Conservation (phyloP, 2,888 invertebrate species). For the Cryptocephalus primarius region DNA sequence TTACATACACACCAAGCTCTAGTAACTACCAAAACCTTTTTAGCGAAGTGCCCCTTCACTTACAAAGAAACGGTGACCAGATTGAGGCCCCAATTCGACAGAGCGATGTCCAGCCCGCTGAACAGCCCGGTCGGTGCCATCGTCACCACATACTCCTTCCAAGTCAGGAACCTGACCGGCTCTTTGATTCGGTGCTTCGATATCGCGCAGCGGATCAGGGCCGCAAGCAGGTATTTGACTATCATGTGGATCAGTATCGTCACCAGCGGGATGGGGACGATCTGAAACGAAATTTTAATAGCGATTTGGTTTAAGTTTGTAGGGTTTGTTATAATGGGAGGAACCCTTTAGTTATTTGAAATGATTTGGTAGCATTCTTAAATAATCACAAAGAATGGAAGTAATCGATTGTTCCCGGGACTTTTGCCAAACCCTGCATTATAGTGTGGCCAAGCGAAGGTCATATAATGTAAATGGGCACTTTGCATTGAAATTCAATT, state of each 20-base stretch:
- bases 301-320: neutral
- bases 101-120: constrained; percentile 92
- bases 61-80: constrained; percentile 87
- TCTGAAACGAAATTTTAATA: constrained; percentile 43
- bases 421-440: no score
- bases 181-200: constrained; percentile 47
- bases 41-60: no score
- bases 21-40: no score
- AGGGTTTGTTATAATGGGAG: no score
- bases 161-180: constrained; percentile 54
- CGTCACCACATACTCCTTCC: constrained; percentile 65
- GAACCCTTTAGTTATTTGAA: no score
- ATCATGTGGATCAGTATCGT: constrained; percentile 85
- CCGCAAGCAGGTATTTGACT: constrained; percentile 76
- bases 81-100: constrained; percentile 97
- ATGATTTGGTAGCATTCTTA: no score
- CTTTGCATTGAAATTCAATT: no score
- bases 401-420: no score
- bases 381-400: no score
- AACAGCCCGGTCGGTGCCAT: constrained; percentile 82
- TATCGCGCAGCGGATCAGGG: constrained; percentile 52
- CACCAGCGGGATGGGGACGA: constrained; percentile 76
- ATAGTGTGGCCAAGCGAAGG: no score
- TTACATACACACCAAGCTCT: no score
- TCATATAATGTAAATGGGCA: no score